Conservation (phyloP, 2,888 invertebrate genomes). For the Augiades crinisus region DNA sequence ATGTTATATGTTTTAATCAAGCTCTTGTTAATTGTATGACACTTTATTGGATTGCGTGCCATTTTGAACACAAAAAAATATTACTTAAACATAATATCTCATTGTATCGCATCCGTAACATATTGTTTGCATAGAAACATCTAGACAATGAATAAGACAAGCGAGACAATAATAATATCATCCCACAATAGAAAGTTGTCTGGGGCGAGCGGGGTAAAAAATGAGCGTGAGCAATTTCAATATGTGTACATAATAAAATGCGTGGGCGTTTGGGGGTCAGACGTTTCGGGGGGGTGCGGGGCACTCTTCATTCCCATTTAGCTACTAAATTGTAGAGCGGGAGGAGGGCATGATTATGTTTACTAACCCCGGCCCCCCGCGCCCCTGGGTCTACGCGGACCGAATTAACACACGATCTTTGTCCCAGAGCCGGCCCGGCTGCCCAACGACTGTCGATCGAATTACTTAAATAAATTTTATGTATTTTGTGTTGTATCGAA, state of each 20-base stretch:
- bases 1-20: no score
- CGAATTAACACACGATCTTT: constrained; percentile 77
- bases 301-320: constrained; percentile 77
- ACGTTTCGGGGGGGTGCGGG: constrained; percentile 53
- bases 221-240: constrained; percentile 22
- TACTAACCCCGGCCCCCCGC: constrained; percentile 68
- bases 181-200: constrained; percentile 18
- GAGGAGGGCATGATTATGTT: constrained; percentile 76
- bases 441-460: not conserved
- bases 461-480: no score
- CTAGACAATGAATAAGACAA: constrained; percentile 1
- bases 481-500: no score
- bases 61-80: no score
- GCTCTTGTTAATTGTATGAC: no score
- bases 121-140: no score
- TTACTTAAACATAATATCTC: no score
- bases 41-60: no score
- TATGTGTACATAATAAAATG: constrained; percentile 46
- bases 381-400: constrained; percentile 62
- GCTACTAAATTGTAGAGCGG: constrained; percentile 75
- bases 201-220: constrained; percentile 5
- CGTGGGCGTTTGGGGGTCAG: constrained; percentile 55
- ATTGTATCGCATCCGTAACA: not conserved
- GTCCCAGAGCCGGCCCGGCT: constrained; percentile 49
- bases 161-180: constrained; percentile 1